Evolutionary conservation across 92 coral and sea anemone genomes (phyloP), one percentile per base, ranked within the genome.

Genomic region (Epizoanthus rinbou): DNA sequence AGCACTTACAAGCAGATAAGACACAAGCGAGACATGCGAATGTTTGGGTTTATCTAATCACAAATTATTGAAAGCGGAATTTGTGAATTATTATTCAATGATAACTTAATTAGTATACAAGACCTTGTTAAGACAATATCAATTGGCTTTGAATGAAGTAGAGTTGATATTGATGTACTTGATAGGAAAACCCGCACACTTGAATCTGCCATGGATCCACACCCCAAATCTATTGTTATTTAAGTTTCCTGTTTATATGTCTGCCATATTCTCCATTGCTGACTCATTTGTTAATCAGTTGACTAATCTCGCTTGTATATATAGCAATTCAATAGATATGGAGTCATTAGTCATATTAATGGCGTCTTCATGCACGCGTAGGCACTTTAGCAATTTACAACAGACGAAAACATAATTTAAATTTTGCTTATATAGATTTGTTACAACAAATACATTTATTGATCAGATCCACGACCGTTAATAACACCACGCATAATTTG

Each of bases 71-170:
- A 75, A 75, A 75, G 66, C 80, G 80, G 80, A 75, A 57, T 75
- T 28, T 75, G 53, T 75, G 23, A 75, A 75, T 75, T 57, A 75
- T 15, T 47, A 47, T 47, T 47, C 54, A 47, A 47, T 47, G 68
- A 57, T 75, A 75, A 75, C 54, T 57, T 75, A 75, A 75, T 75
- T 57, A 75, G 80, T 57, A 75, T 57, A 75, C 80, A 35, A 57
- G 80, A 75, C 25, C 80, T 57, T 75, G 53, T 75, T 75, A 75
- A 57, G 23, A 57, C 68, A 75, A 75, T 75, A 75, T 57, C 66
- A 75, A n/a, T 35, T 56, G 18, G 80, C 80, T 75, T 74, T 74
- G 80, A 75, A 75, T 47, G 54, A 47, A 47, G 54, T 47, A 15
- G 54, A 8, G 2, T 1, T 47, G 37, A 33, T 75, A 75, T 57